A percentile compares a stretch with the other conserved stretches of the same genome.
These are phyloP conservation scores for Mythimna impura DNA, from an alignment of 2,888 invertebrate species.

Conservation along the genomic window DNA sequence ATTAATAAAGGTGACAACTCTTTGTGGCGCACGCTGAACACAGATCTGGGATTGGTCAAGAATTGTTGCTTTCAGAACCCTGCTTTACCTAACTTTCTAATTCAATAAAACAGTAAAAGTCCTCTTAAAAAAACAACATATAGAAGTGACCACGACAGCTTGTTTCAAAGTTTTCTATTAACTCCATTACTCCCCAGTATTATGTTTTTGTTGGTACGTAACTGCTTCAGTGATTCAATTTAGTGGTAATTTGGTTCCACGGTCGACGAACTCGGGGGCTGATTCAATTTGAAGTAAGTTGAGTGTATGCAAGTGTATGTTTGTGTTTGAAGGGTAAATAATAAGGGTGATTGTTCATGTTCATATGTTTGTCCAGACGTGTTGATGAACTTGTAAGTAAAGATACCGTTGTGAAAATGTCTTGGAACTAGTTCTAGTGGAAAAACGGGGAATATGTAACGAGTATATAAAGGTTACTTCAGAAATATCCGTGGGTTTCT, in stretches of 20 bases:
- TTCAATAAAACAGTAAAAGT: background rate
- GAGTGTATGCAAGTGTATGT: slow-evolving; percentile 27
- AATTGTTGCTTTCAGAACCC: too few relatives aligned
- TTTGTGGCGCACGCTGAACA: too few relatives aligned
- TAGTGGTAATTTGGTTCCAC: slow-evolving; percentile 34
- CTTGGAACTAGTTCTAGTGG: too few relatives aligned
- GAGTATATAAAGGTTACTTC: background rate
- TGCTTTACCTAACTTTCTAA: background rate
- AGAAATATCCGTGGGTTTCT: background rate
- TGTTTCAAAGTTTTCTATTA: slow-evolving; percentile 36
- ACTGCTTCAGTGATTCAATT: slow-evolving; percentile 48
- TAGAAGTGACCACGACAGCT: slow-evolving; percentile 4
- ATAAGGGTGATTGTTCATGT: background rate
- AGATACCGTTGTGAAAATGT: background rate
- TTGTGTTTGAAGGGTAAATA: slow-evolving; percentile 14
- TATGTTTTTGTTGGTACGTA: slow-evolving; percentile 28
- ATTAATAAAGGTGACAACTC: too few relatives aligned
- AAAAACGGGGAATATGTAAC: background rate
- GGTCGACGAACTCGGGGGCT: slow-evolving; percentile 45
- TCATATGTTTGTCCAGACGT: slow-evolving; percentile 9
- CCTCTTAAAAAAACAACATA: background rate
- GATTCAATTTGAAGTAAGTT: slow-evolving; percentile 35
- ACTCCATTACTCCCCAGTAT: slow-evolving; percentile 34
- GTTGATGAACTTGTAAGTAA: background rate
- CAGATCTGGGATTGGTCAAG: too few relatives aligned